These are phyloP conservation scores for Lophotriccus pileatus DNA, from an alignment of 2,797 vertebrate genomes.

Conservation along the genomic window DNA sequence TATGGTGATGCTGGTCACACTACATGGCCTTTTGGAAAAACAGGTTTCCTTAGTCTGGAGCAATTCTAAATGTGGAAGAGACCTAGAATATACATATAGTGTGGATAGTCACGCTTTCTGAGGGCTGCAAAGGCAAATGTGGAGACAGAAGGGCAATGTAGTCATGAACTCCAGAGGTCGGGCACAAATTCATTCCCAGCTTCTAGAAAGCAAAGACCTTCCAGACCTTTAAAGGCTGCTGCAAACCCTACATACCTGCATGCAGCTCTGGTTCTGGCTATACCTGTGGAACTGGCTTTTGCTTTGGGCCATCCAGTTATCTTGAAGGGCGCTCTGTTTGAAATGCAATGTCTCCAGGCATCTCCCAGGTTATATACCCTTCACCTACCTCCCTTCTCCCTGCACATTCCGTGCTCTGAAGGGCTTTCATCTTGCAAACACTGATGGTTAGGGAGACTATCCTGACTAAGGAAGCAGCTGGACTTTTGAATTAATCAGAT, in stretches of 20 bases:
- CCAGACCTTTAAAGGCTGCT: background rate
- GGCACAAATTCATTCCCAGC: background rate
- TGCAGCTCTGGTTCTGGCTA: background rate
- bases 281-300: background rate
- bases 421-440: background rate
- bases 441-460: background rate
- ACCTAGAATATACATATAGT: background rate
- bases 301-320: background rate
- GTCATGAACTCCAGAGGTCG: background rate
- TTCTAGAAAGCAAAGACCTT: background rate
- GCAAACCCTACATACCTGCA: background rate
- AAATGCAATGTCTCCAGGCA: background rate
- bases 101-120: background rate
- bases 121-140: background rate
- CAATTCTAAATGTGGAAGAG: background rate
- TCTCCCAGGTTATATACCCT: background rate
- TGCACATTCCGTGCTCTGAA: background rate
- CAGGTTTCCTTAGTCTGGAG: background rate
- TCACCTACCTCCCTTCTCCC: background rate
- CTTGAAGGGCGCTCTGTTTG: background rate
- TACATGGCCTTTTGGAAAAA: background rate
- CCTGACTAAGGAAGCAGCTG: background rate
- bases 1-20: background rate
- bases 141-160: background rate
- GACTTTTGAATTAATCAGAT: background rate